phyloP scores from a whole-genome alignment of 2,888 invertebrate species.

The Rosalia funebris region DNA sequence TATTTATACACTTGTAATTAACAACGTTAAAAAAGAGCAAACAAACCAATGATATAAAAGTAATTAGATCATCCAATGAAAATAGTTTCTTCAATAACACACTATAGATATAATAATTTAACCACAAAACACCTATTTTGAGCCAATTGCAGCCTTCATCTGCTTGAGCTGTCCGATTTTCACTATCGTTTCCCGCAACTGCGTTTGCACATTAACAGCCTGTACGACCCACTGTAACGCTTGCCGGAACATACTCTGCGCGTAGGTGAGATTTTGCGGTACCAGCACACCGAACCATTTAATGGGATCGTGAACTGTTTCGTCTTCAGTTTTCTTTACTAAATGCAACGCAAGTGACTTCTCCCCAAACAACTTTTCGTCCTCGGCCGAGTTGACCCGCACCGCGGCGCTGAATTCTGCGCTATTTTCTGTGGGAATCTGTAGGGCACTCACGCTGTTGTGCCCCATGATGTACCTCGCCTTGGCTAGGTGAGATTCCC shows the following conservation, averaged over 20 bases:
- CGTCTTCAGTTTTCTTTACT: conserved; percentile 57
- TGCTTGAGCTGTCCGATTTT: conserved; percentile 56
- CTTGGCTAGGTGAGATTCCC: conserved; percentile 80
- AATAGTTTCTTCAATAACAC: too few relatives aligned
- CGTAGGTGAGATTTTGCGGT: conserved; percentile 79
- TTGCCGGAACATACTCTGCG: conserved; percentile 79
- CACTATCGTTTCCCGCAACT: conserved; percentile 63
- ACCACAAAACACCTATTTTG: too few relatives aligned
- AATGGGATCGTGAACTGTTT: conserved; percentile 71
- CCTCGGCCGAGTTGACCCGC: conserved; percentile 56
- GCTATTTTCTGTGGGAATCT: conserved; percentile 75
- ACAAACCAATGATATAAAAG: too few relatives aligned
- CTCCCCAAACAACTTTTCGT: conserved; percentile 53
- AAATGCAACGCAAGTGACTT: conserved; percentile 55
- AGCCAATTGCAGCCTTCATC: conserved; percentile 24
- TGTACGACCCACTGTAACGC: conserved; percentile 74
- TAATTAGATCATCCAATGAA: too few relatives aligned
- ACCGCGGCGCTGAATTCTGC: conserved; percentile 65
- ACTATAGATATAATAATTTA: too few relatives aligned
- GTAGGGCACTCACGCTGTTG: conserved; percentile 74
- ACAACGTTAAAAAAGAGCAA: too few relatives aligned
- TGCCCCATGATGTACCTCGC: conserved; percentile 83
- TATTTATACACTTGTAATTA: too few relatives aligned
- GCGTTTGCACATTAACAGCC: conserved; percentile 75
- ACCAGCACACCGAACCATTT: conserved; percentile 90